These are phyloP conservation scores for Oceanites oceanicus DNA, from an alignment of 2,113 vertebrate genomes.

Conservation along the genomic window DNA sequence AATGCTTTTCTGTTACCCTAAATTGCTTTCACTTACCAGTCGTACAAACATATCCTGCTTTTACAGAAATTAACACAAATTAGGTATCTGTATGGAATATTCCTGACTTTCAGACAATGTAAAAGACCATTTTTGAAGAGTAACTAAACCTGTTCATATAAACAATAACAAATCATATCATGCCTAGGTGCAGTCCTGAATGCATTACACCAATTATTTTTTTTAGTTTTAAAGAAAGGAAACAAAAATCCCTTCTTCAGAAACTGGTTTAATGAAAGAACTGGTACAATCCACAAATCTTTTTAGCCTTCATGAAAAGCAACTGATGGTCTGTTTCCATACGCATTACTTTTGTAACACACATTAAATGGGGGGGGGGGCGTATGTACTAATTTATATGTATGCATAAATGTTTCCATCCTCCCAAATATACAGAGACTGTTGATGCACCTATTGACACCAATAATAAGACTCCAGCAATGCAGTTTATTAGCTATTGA, in stretches of 20 bases:
- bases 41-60: background rate
- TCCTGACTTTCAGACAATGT: background rate
- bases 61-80: background rate
- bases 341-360: background rate
- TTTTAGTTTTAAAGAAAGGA: background rate
- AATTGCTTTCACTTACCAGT: background rate
- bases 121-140: background rate
- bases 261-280: background rate
- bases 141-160: background rate
- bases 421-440: background rate
- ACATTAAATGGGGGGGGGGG: background rate
- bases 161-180: background rate
- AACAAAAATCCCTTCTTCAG: background rate
- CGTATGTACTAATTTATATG: background rate
- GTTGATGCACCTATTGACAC: background rate
- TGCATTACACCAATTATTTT: background rate
- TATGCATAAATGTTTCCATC: background rate
- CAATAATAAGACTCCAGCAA: background rate
- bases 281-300: background rate
- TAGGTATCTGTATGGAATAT: background rate
- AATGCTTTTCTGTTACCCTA: background rate
- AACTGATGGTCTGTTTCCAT: background rate
- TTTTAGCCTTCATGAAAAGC: background rate
- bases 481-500: background rate
- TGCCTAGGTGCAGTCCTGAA: background rate